These are phyloP conservation scores for Callyntrura guangdongensis DNA, from an alignment of 2,888 invertebrate species.

Conservation along the genomic window DNA sequence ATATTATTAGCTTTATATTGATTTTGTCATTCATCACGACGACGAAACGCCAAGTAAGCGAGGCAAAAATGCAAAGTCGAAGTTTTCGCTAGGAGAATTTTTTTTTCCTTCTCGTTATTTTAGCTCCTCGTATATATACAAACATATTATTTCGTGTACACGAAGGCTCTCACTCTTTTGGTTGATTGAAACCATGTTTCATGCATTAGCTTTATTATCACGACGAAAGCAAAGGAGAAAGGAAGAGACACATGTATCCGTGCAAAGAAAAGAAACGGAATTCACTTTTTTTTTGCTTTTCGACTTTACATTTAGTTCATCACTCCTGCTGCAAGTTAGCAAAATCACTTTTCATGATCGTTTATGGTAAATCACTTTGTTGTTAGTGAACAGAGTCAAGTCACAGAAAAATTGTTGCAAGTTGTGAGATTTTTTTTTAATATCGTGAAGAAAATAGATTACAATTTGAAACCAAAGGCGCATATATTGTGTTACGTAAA, in stretches of 20 bases:
- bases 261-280: constrained; percentile 27
- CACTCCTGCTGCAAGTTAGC: background rate
- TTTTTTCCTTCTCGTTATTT: constrained; percentile 29
- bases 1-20: constrained; percentile 73
- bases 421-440: too few relatives aligned
- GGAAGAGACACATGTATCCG: constrained; percentile 38
- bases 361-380: constrained; percentile 16
- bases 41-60: constrained; percentile 53
- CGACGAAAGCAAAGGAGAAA: constrained; percentile 42
- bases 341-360: constrained; percentile 3
- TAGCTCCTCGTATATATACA: background rate
- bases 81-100: constrained; percentile 37
- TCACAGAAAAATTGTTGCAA: background rate
- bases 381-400: background rate
- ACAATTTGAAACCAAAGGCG: too few relatives aligned
- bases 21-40: constrained; percentile 79
- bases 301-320: background rate
- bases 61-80: constrained; percentile 56
- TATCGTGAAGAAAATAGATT: too few relatives aligned
- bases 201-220: constrained; percentile 74
- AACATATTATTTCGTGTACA: background rate
- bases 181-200: constrained; percentile 71
- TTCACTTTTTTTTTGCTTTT: background rate
- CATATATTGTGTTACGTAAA: too few relatives aligned
- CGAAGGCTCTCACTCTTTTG: constrained; percentile 21